A percentile compares a stretch with the other conserved stretches of the same genome.
These are phyloP conservation scores for Rhinolophus sinicus DNA, from an alignment of 2,113 vertebrate species.

Conservation along the genomic window DNA sequence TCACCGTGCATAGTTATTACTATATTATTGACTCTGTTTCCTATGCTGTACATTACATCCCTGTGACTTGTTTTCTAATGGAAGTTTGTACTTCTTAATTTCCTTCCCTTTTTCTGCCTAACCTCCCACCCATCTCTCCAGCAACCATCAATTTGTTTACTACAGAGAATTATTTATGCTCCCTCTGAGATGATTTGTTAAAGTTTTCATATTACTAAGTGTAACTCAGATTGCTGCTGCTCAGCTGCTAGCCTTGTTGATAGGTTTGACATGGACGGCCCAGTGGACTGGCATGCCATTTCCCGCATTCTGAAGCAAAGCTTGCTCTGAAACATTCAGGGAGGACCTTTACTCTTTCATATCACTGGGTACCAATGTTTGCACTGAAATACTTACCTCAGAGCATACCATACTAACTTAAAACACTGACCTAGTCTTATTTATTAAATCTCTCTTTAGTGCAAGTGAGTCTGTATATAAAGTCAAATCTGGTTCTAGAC, in stretches of 20 bases:
- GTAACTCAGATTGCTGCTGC: slow-evolving; percentile 52
- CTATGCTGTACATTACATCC: not conserved
- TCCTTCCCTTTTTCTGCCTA: not conserved
- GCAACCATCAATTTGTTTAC: not conserved
- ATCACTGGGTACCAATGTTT: slow-evolving; percentile 58
- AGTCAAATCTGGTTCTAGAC: slow-evolving; percentile 50
- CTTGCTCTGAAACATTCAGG: slow-evolving; percentile 51
- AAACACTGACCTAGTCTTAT: not conserved
- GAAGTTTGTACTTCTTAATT: not conserved
- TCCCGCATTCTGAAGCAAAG: slow-evolving; percentile 47
- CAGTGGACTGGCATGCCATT: not conserved
- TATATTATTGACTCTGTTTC: not conserved
- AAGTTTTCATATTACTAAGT: slow-evolving; percentile 28
- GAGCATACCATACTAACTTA: slow-evolving; percentile 24
- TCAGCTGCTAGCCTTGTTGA: not conserved
- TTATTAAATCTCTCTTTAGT: not conserved
- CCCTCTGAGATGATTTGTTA: slow-evolving; percentile 8
- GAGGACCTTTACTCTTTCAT: slow-evolving; percentile 52
- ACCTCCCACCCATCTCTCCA: not conserved
- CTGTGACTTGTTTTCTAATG: not conserved
- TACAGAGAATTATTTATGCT: not conserved
- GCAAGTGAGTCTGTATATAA: not conserved
- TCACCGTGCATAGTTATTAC: not conserved
- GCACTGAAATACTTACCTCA: not conserved
- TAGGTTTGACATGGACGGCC: not conserved